These are phyloP conservation scores for Bombus breviceps DNA, from an alignment of 1,140 invertebrate species.

Conservation along the genomic window DNA sequence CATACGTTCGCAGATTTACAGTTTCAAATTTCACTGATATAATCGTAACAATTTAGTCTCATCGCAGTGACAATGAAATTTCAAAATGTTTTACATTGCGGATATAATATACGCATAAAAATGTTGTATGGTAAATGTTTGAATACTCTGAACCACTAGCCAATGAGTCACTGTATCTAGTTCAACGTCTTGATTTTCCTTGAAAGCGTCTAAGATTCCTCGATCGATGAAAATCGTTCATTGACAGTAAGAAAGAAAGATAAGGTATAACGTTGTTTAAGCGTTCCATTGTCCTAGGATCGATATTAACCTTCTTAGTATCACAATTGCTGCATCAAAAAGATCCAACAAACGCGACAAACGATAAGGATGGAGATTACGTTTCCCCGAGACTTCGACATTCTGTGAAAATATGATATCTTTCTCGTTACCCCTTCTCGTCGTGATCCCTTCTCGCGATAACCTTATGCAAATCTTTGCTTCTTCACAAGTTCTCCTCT, in stretches of 20 bases:
- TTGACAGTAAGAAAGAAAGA: background rate
- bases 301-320: conserved; percentile 26
- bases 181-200: background rate
- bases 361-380: background rate
- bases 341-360: background rate
- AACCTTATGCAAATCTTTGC: background rate
- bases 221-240: background rate
- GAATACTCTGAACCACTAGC: too few relatives aligned
- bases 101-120: too few relatives aligned
- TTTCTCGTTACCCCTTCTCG: background rate
- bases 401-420: background rate
- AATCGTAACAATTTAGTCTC: too few relatives aligned
- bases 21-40: too few relatives aligned
- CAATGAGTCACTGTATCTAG: background rate
- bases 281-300: background rate
- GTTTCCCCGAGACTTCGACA: background rate
- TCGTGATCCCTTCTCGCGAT: too few relatives aligned
- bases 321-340: background rate
- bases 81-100: too few relatives aligned
- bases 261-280: background rate
- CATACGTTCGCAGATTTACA: too few relatives aligned
- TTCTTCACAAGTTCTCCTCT: background rate
- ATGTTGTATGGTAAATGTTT: too few relatives aligned
- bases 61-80: too few relatives aligned
- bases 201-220: background rate